Evolutionary conservation across 2,797 vertebrate species (phyloP), one percentile per base, ranked within the genome.

Genomic region (Typhlichthys eigenmanni): DNA sequence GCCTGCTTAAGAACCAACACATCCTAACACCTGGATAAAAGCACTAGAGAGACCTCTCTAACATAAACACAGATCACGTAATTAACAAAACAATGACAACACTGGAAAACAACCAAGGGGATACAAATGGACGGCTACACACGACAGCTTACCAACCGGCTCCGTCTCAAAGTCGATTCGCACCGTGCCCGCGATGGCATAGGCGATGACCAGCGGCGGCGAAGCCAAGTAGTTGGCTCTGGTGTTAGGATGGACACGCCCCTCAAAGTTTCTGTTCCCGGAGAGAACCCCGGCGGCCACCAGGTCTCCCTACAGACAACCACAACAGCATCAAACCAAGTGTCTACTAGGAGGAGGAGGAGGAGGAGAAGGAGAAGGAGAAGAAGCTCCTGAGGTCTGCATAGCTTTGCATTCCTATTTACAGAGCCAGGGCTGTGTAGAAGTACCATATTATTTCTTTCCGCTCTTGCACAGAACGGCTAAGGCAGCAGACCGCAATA

Each of bases 181-280:
- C 79, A 99, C 1, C 0, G 95, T 99, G 2, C 97, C 97, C 0
- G 96, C 96, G 5, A 99, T 94, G 0, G 98, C 96, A 5, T 99
- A 99, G 1, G 97, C 97, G 50, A 99, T 98, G 58, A 99, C 98
- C 24, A 99, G 91, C 0, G 92, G 96, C 0, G 98, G 97, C 1
- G 98, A 99, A 0, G 96, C 95, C 71, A 99, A 87, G 74, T 98
- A 99, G 85, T 99, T 99, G 48, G 97, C 96, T 55, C 97, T 93
- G 6, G 96, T 98, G 80, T 97, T 96, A 70, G 97, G 98, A 79
- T 98, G 97, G 46, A 99, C 95, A 34, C 97, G 94, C 0, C 96
- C 98, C 89, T 99, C 97, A 12, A 99, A 99, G 87, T 99, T 99
- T 72, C 97, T 93, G 74, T 99, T 99, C 24, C 98, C 98, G 55